These are phyloP conservation scores for Hirtodrosophila trivittata DNA, from an alignment of 2,888 invertebrate genomes.

Conservation along the genomic window DNA sequence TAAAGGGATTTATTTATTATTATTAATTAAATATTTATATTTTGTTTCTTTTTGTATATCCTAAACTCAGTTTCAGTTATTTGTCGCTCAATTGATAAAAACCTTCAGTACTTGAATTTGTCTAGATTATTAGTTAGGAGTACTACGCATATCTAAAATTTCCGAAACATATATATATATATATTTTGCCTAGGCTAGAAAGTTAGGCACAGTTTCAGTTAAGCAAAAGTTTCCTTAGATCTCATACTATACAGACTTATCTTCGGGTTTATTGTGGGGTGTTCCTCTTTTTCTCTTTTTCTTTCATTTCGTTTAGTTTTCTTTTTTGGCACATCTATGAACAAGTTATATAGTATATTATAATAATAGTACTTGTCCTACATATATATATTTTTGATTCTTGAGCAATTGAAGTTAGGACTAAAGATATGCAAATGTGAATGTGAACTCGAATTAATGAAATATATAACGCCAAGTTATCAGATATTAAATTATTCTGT, in stretches of 20 bases:
- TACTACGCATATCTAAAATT: slow-evolving; percentile 14
- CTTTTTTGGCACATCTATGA: slow-evolving; percentile 72
- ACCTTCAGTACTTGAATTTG: slow-evolving; percentile 34
- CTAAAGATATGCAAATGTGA: slow-evolving; percentile 54
- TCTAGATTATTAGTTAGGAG: slow-evolving; percentile 24
- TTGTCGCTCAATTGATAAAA: slow-evolving; percentile 18
- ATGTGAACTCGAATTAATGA: slow-evolving; percentile 14
- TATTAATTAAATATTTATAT: slow-evolving; percentile 5
- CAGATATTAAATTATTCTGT: no score
- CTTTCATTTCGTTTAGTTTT: slow-evolving; percentile 40
- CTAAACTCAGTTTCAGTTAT: slow-evolving; percentile 40
- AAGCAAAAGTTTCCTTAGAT: slow-evolving; percentile 35
- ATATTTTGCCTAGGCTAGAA: slow-evolving; percentile 34
- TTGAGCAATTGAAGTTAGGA: slow-evolving; percentile 56
- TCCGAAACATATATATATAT: not conserved
- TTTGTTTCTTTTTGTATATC: slow-evolving; percentile 14
- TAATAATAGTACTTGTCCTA: slow-evolving; percentile 29
- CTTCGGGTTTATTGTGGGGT: slow-evolving; percentile 13
- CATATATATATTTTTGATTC: slow-evolving; percentile 10
- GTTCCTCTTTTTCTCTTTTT: slow-evolving; percentile 8
- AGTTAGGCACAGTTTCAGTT: slow-evolving; percentile 42
- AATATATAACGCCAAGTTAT: no score
- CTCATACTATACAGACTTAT: slow-evolving; percentile 41
- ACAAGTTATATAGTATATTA: slow-evolving; percentile 36
- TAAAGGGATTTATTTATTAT: slow-evolving; percentile 2